A percentile compares a stretch with the other conserved stretches of the same genome.
phyloP scores from a whole-genome alignment of 2,797 vertebrate genomes.

The Myiothlypis coronata region DNA sequence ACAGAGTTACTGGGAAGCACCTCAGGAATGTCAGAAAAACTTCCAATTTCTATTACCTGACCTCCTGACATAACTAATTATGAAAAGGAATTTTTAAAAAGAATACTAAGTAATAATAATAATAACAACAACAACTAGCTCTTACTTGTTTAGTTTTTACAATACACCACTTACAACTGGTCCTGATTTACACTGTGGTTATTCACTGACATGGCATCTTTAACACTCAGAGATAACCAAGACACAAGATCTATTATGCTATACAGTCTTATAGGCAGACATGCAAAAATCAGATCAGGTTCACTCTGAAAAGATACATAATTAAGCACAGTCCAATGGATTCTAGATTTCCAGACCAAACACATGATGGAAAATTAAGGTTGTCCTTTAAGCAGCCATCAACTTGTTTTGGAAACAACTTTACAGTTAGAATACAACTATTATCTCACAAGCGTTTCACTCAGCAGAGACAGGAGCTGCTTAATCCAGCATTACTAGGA shows the following conservation, averaged over 20 bases:
- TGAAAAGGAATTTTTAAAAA: background rate
- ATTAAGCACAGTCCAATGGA: background rate
- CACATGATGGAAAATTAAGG: too few relatives aligned
- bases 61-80: constrained; percentile 12
- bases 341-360: background rate
- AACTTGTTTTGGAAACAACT: background rate
- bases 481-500: background rate
- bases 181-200: background rate
- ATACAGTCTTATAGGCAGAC: background rate
- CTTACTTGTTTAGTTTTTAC: constrained; percentile 4
- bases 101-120: background rate
- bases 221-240: background rate
- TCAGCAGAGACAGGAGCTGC: background rate
- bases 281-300: background rate
- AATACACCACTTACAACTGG: background rate
- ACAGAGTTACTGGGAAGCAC: background rate
- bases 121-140: background rate
- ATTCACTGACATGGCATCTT: background rate
- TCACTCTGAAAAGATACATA: background rate
- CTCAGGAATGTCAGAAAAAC: background rate
- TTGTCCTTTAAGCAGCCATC: background rate
- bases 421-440: background rate
- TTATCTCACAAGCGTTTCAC: background rate
- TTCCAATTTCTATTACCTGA: constrained; percentile 20
- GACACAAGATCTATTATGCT: background rate